phyloP scores from a whole-genome alignment of 2,888 invertebrate genomes.

The Dryococelus australis region DNA sequence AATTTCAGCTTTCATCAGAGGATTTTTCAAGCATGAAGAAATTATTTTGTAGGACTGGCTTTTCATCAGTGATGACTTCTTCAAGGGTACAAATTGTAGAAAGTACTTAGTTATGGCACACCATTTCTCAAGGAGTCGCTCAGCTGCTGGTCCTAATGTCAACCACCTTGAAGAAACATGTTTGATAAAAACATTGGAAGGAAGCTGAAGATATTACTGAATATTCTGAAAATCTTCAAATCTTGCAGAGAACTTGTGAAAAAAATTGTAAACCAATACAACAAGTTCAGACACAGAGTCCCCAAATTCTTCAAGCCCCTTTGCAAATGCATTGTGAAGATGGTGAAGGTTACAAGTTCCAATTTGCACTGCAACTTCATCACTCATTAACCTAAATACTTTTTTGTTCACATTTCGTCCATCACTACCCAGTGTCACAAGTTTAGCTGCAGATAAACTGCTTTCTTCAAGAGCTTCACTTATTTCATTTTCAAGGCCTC shows the following conservation, averaged over 20 bases:
- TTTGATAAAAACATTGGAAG: constrained; percentile 21
- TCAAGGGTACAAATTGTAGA: constrained; percentile 16
- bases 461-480: background rate
- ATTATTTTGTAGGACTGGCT: constrained; percentile 22
- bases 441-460: background rate
- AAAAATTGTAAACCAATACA: constrained; percentile 26
- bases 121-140: constrained; percentile 18
- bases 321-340: constrained; percentile 22
- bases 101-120: background rate
- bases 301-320: constrained; percentile 6
- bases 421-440: background rate
- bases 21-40: constrained; percentile 11
- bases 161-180: constrained; percentile 24
- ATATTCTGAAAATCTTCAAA: constrained; percentile 16
- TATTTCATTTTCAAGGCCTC: too few species aligned
- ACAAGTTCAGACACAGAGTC: constrained; percentile 20
- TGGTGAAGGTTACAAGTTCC: constrained; percentile 21
- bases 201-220: constrained; percentile 24
- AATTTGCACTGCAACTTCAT: background rate
- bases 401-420: background rate
- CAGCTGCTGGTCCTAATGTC: constrained; percentile 26
- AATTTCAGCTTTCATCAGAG: constrained; percentile 22
- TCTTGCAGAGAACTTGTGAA: background rate
- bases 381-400: background rate
- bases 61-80: constrained; percentile 19